Conservation (phyloP, 2,113 vertebrate genomes). For the Brachypodius melanocephalos region DNA sequence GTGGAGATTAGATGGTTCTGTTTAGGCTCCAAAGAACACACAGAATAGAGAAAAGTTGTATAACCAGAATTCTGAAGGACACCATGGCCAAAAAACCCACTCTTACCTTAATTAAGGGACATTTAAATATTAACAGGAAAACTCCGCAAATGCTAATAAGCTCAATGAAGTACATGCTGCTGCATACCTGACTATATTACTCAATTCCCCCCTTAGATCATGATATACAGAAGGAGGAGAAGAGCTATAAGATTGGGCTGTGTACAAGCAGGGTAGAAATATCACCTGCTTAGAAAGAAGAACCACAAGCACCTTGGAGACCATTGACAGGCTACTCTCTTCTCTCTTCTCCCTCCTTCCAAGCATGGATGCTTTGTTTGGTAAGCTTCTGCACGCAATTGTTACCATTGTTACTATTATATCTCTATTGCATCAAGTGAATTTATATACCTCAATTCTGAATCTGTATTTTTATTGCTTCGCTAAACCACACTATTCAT, state of each 20-base stretch:
- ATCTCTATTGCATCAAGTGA: neutral
- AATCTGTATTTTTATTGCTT: neutral
- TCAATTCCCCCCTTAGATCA: neutral
- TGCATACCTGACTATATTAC: neutral
- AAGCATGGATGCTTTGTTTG: neutral
- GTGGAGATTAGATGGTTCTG: neutral
- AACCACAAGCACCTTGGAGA: neutral
- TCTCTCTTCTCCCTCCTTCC: neutral
- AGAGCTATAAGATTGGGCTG: neutral
- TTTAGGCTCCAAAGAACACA: neutral
- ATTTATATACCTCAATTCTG: neutral
- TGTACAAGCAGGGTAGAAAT: neutral
- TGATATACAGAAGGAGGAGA: neutral
- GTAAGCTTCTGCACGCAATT: neutral
- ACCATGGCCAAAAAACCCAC: neutral
- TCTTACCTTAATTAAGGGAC: neutral
- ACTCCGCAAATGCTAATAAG: neutral
- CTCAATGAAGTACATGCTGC: neutral
- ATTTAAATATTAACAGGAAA: neutral
- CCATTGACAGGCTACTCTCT: neutral
- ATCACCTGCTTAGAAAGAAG: neutral
- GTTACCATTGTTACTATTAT: neutral
- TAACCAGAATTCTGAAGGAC: neutral
- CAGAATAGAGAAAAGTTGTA: neutral
- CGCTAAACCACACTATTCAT: neutral